Base-by-base conservation (phyloP, 2,113 vertebrate species). In the Dicaeum eximium region DNA sequence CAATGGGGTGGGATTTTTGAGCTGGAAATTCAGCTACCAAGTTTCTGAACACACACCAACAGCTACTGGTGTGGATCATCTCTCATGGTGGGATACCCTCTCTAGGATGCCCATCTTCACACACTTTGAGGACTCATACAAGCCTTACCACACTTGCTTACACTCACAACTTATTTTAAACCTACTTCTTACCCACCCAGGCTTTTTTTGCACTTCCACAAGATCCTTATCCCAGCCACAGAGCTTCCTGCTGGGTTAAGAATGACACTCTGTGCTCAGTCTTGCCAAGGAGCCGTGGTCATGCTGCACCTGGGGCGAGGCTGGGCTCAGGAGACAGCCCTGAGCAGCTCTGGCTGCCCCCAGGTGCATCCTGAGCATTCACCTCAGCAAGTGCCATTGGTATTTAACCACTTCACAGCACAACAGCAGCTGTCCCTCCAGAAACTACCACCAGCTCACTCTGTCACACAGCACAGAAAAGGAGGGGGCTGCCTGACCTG, bases 381-480 rank as follows among this genome's bases (percentile, higher is more conserved):
- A 11, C 15, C 23, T 37, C 61, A 30, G 9, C 40, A 37, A 27
- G 11, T 13, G 30, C 58, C 27, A 3, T 17, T 33, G 33, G 21
- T 40, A 3, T 54, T 80, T 16, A 40, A 48, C 35, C 47, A 2
- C 42, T 62, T 65, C 24, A 17, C 18, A 50, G 7, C 2, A 0
- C 9, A 6, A 2, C 37, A 40, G 3, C 15, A 20, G 10, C 0
- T 7, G 8, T n/a, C 25, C 27, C 47, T 65, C 40, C 38, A 9
- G 11, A 18, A 88, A 4, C 12, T 9, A 1, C 13, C 35, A 6
- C 11, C 50, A 58, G n/a, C 33, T 65, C 6, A 1, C 47, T 79
- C 77, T 23, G 67, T 28, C 38, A 7, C 75, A 20, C 28, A 2
- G 1, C 2, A 7, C 0, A 7, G 24, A 44, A 20, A 5, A 25